Conservation (phyloP, 2,113 vertebrate genomes). For the Bos indicus region DNA sequence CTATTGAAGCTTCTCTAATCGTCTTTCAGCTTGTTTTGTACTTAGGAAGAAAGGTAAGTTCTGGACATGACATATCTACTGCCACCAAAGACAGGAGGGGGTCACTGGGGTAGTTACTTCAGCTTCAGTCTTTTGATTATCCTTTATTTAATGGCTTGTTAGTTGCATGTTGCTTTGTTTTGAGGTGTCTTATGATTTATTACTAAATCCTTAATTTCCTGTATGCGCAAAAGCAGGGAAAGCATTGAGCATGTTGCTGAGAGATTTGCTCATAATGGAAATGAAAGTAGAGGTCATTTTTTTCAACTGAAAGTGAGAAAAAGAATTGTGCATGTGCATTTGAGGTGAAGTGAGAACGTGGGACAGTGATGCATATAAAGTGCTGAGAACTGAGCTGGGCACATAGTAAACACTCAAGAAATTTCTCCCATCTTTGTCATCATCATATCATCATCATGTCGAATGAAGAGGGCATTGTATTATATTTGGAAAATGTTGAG, state of each 20-base stretch:
- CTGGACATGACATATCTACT: neutral
- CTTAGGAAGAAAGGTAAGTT: neutral
- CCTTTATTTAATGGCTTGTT: neutral
- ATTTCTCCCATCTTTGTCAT: neutral
- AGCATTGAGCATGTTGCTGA: neutral
- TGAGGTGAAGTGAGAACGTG: neutral
- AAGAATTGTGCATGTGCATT: neutral
- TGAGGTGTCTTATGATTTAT: neutral
- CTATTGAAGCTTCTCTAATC: neutral
- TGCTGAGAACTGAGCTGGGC: neutral
- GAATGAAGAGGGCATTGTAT: neutral
- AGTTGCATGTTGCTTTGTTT: neutral
- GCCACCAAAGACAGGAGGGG: neutral
- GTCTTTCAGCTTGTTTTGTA: neutral
- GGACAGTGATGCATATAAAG: neutral
- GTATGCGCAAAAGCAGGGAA: neutral
- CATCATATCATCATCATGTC: neutral
- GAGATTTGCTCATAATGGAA: neutral
- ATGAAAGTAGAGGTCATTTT: conserved; percentile 26
- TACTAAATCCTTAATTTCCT: neutral
- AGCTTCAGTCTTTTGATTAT: neutral
- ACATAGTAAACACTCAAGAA: neutral
- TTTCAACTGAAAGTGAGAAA: neutral
- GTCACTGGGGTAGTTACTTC: neutral
- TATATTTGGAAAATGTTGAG: neutral